Percentiles rank a stretch among this genome's conserved stretches.
Evolutionary conservation across 2,797 vertebrate species (phyloP).

Genomic region (Eospalax fontanierii): DNA sequence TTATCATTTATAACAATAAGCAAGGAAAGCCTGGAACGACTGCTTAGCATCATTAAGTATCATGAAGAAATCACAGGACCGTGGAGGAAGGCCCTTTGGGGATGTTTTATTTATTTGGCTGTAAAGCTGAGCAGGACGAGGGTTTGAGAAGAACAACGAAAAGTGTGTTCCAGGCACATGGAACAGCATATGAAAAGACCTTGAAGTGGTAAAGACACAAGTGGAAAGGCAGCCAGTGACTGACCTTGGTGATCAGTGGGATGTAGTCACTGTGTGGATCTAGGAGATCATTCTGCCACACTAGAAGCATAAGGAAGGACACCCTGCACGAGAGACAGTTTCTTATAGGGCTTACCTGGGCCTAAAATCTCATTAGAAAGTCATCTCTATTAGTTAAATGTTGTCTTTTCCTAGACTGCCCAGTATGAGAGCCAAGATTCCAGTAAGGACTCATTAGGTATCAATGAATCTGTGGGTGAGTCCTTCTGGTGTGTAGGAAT

Average conservation of each 20-base stretch:
- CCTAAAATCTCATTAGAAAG: neutral
- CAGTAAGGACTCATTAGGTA: neutral
- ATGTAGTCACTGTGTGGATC: neutral
- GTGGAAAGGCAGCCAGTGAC: neutral
- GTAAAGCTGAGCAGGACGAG: neutral
- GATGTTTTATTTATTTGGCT: neutral
- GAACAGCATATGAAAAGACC: neutral
- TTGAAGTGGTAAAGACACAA: neutral
- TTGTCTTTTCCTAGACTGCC: neutral
- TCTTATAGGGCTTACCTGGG: neutral
- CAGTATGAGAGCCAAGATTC: neutral
- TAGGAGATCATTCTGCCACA: neutral
- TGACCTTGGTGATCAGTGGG: neutral
- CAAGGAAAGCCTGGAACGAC: neutral
- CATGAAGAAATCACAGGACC: neutral
- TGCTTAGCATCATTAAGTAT: neutral
- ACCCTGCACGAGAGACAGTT: neutral
- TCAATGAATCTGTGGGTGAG: neutral
- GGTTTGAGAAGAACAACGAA: fast-evolving
- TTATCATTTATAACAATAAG: neutral
- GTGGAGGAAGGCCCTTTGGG: neutral
- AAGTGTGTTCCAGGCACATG: fast-evolving
- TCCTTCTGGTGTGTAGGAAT: neutral
- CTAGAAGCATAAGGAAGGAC: neutral
- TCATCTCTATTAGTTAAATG: neutral